Evolutionary conservation across 2,888 invertebrate species (phyloP), one percentile per base, ranked within the genome.

Genomic region (Drosophila villosipedis): DNA sequence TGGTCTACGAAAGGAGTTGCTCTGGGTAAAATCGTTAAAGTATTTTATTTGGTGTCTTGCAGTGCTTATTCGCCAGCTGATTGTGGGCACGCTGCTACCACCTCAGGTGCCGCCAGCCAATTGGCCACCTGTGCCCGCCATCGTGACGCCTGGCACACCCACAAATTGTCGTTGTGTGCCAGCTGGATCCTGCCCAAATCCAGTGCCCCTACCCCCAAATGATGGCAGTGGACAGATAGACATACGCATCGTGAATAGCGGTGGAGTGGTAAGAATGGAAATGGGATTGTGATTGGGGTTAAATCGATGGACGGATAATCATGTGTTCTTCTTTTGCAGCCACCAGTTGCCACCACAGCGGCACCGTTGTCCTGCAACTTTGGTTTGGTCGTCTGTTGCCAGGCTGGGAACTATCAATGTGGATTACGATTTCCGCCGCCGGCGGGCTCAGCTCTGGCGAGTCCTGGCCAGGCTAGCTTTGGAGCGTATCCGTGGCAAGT

Each of bases 401-500:
- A 90, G 64, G 76, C 84, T 1, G 92, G 93, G 19, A 59, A 82
- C 19, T 93, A 93, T 83, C 91, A 92, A 30, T 93, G 93, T 47
- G 93, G 93, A 2, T 80, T 87, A 0, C 81, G 91, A 6, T 93
- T 77, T 7, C 92, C 94, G 3, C 91, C 94, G 0, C 92, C 93
- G 1, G 83, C 92, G 0, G 91, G 90, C 1, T 84, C 92, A 7
- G 92, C 93, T 2, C 83, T 92, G 6, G 92, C 94, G 0, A 90
- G 78, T 22, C 77, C 92, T 35, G 96, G 95, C 2, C 94, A 95
- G 92, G 95, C 96, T 14, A 94, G 93, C 73, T 96, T 94, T 83
- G 96, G 96, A 19, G 95, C 95, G 81, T 96, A 95, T 92, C 96
- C 96, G 4, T 97, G 96, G 96, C 95, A 95, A 94, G 96, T 95